Evolutionary conservation across 2,888 invertebrate genomes (phyloP).

Genomic region (Tuberolachnus salignus): DNA sequence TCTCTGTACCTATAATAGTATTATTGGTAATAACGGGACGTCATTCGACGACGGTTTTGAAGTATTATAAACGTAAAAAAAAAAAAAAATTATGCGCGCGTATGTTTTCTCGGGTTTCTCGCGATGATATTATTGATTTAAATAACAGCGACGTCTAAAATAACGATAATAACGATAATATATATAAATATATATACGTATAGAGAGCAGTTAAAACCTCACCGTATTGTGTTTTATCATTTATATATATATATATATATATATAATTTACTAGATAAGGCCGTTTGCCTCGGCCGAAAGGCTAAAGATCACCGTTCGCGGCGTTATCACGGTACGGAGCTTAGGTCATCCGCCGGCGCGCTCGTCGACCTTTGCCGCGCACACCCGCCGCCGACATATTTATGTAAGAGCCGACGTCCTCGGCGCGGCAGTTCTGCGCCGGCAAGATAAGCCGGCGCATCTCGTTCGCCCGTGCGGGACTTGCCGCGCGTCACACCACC

Average conservation of each 20-base stretch:
- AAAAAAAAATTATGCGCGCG: background rate
- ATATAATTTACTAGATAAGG: slow-evolving; percentile 19
- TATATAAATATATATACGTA: background rate
- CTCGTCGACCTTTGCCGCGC: slow-evolving; percentile 53
- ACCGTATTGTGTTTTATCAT: background rate
- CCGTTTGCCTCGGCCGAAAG: slow-evolving; percentile 38
- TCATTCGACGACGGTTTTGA: background rate
- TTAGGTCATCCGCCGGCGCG: slow-evolving; percentile 44
- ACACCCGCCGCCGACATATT: slow-evolving; percentile 27
- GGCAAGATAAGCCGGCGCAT: slow-evolving; percentile 28
- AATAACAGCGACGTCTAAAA: too few species aligned
- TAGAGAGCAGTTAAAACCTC: background rate
- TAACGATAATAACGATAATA: background rate
- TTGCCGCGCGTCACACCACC: background rate
- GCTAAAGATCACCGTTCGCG: slow-evolving; percentile 47
- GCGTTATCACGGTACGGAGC: slow-evolving; percentile 40
- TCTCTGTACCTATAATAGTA: background rate
- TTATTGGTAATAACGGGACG: background rate
- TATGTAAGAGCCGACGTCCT: slow-evolving; percentile 28
- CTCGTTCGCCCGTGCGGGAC: background rate
- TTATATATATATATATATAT: background rate
- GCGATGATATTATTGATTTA: too few species aligned
- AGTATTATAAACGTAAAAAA: slow-evolving; percentile 5
- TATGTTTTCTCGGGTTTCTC: background rate
- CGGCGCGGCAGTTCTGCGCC: slow-evolving; percentile 35